Evolutionary conservation across 2,113 vertebrate species (phyloP), one percentile per base, ranked within the genome.

Genomic region (Halichoerus grypus): DNA sequence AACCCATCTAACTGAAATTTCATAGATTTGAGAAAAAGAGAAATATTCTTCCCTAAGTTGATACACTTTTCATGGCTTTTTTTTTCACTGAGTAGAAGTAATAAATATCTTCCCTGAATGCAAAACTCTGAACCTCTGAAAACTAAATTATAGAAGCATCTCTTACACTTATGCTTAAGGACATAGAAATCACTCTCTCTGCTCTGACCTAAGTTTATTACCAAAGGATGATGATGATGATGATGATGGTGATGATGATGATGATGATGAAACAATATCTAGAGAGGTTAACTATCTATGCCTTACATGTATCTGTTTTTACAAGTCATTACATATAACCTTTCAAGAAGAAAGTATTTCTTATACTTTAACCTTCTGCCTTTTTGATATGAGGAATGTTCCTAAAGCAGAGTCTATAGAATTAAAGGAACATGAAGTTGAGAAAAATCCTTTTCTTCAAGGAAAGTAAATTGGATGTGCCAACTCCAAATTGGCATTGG

Each of bases 71-170:
- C 49, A 55, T 90, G 39, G 80, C 14, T 28, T 95, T 83, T 71
- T 72, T 53, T 57, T 46, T 82, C 51, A 74, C 36, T 83, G 12
- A 69, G 22, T 21, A 80, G 19, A 63, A 69, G 14, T 92, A 88
- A 87, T 83, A 89, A 88, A 80, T 71, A 36, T 28, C 33, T 24
- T 72, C 9, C 11, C 21, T 53, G 51, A 94, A 95, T 69, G 12
- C 3, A 51, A 82, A 79, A 86, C 11, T 39, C 82, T 67, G 51
- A 89, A 53, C 9, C 57, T 74, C 85, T 98, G 89, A 97, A 96
- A 97, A 95, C 82, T 96, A 97, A 98, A 94, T 98, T 97, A 86
- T 90, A 95, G 80, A 97, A 98, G 63, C 71, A 91, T 94, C 74
- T 94, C 97, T 96, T 97, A 89, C 84, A 63, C 91, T 59, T 36